These are phyloP conservation scores for Epizoanthus rinbou DNA, from an alignment of 92 coral and sea anemone genomes.

Conservation along the genomic window DNA sequence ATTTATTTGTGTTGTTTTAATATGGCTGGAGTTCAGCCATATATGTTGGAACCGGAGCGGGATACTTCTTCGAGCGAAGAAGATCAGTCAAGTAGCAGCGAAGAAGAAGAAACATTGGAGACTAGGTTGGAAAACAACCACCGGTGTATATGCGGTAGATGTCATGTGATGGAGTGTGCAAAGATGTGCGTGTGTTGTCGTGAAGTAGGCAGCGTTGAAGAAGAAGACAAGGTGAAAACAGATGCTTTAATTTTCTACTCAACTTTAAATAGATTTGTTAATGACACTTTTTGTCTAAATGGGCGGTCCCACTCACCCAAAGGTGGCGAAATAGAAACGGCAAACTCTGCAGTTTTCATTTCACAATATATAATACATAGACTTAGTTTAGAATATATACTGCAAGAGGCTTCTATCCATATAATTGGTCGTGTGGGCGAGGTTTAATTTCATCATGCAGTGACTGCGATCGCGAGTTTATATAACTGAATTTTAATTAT, in stretches of 20 bases:
- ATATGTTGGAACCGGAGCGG: slow-evolving; percentile 5
- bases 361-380: too few species aligned
- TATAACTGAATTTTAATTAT: too few species aligned
- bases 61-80: background rate
- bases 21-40: slow-evolving; percentile 23
- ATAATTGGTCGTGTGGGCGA: too few species aligned
- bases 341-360: too few species aligned
- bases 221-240: background rate
- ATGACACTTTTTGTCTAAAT: background rate
- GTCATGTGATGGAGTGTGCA: background rate
- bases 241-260: slow-evolving; percentile 7
- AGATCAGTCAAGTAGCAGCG: background rate
- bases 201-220: slow-evolving; percentile 12
- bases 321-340: too few species aligned
- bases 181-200: slow-evolving; percentile 23
- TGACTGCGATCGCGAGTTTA: too few species aligned
- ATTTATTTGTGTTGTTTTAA: too few species aligned
- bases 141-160: slow-evolving; percentile 7
- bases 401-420: too few species aligned
- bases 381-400: too few species aligned
- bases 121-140: slow-evolving; percentile 12
- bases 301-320: too few species aligned
- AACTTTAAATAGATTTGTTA: slow-evolving; percentile 12
- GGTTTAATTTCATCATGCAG: too few species aligned
- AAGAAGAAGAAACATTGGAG: background rate